A percentile compares a stretch with the other conserved stretches of the same genome.
phyloP scores from a whole-genome alignment of 1,140 invertebrate genomes.

The Amyelois transitella region DNA sequence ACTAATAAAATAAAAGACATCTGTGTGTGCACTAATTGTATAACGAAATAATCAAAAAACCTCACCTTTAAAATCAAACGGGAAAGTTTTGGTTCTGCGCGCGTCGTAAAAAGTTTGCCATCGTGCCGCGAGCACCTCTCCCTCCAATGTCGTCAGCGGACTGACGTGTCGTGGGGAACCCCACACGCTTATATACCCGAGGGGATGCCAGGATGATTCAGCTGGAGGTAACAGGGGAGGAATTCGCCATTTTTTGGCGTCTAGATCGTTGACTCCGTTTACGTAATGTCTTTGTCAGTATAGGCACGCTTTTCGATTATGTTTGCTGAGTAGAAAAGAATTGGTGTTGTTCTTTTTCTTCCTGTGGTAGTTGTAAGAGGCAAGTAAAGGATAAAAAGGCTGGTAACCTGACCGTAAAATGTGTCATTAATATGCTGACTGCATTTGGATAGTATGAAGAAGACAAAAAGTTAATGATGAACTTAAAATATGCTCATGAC shows the following conservation, averaged over 20 bases:
- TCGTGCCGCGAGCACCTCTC: slow-evolving; percentile 8
- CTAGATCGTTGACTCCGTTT: not conserved
- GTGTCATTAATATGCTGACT: too few relatives aligned
- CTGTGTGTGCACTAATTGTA: not conserved
- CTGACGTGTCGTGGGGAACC: slow-evolving; percentile 27
- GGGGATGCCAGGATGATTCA: not conserved
- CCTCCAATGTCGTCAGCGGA: slow-evolving; percentile 11
- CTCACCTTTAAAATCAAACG: slow-evolving; percentile 19
- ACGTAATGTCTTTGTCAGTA: not conserved
- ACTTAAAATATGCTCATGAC: too few relatives aligned
- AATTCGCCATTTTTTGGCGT: slow-evolving; percentile 1
- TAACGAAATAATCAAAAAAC: not conserved
- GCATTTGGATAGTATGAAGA: too few relatives aligned
- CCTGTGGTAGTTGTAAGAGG: too few relatives aligned
- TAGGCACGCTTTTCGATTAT: not conserved
- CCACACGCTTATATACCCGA: slow-evolving; percentile 37
- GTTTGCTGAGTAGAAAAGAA: too few relatives aligned
- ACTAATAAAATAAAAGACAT: not conserved
- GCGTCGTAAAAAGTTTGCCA: slow-evolving; percentile 45
- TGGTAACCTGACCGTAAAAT: too few relatives aligned
- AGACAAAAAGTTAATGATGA: too few relatives aligned
- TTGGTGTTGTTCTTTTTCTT: too few relatives aligned
- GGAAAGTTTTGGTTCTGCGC: slow-evolving; percentile 26
- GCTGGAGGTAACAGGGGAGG: not conserved
- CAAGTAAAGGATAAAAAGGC: too few relatives aligned